phyloP scores from a whole-genome alignment of 2,113 vertebrate genomes.

The Cyanistes caeruleus region DNA sequence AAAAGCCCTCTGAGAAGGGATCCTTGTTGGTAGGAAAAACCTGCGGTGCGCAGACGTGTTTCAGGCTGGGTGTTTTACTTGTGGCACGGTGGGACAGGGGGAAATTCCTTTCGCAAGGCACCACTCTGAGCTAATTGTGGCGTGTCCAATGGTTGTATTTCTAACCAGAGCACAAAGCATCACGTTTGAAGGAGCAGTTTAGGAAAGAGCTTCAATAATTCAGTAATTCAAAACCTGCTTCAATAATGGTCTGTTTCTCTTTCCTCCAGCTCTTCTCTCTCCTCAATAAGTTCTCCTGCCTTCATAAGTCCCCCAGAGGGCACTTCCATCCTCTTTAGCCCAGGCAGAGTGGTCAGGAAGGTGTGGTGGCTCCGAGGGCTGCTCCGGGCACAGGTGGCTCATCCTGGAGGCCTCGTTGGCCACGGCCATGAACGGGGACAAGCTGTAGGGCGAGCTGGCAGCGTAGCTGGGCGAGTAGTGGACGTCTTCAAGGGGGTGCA shows the following conservation, averaged over 20 bases:
- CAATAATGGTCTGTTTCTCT: rapidly evolving
- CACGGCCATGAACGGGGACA: constrained; percentile 79
- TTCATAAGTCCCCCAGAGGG: constrained; percentile 85
- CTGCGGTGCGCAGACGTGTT: not conserved
- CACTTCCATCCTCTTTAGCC: constrained; percentile 83
- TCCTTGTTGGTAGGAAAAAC: rapidly evolving
- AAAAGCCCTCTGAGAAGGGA: not conserved
- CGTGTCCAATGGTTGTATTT: not conserved
- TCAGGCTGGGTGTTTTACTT: not conserved
- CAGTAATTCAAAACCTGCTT: not conserved
- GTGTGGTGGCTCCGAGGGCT: constrained; percentile 56
- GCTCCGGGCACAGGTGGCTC: constrained; percentile 71
- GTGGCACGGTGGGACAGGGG: not conserved
- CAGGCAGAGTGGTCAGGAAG: constrained; percentile 77
- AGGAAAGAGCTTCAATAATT: not conserved
- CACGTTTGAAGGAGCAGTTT: not conserved
- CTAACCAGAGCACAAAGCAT: not conserved
- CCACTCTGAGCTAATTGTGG: not conserved
- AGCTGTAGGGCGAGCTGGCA: constrained; percentile 73
- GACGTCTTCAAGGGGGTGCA: constrained; percentile 86
- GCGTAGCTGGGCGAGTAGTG: constrained; percentile 81
- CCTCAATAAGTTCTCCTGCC: constrained; percentile 83
- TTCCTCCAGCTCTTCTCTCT: not conserved
- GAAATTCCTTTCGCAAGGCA: not conserved
- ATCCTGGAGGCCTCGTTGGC: constrained; percentile 81